Evolutionary conservation across 1,140 invertebrate genomes (phyloP).

Genomic region (Cylas formicarius): DNA sequence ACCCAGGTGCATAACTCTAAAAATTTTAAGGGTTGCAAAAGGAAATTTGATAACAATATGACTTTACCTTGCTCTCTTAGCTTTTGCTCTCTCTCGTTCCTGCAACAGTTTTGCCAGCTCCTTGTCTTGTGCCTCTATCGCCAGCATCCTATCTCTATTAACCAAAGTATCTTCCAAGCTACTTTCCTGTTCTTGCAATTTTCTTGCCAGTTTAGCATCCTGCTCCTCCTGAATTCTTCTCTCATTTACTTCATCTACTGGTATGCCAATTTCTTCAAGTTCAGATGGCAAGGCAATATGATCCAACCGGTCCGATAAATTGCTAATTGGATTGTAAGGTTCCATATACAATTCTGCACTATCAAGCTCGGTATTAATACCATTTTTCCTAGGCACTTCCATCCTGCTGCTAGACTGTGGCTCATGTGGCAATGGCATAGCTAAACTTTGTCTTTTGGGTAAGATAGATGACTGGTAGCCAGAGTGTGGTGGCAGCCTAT

Average conservation of each 20-base stretch:
- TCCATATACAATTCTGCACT: slow-evolving; percentile 32
- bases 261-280: slow-evolving; percentile 46
- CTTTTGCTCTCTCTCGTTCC: slow-evolving; percentile 70
- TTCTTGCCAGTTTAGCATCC: slow-evolving; percentile 51
- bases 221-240: slow-evolving; percentile 54
- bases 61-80: slow-evolving; percentile 52
- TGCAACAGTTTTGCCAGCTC: slow-evolving; percentile 84
- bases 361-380: slow-evolving; percentile 7
- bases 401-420: too few relatives aligned
- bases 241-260: slow-evolving; percentile 47
- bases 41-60: too few relatives aligned
- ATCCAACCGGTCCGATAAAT: slow-evolving; percentile 28
- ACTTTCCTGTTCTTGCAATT: slow-evolving; percentile 53
- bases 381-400: too few relatives aligned
- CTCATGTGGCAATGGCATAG: slow-evolving; percentile 34
- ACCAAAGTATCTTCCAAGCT: slow-evolving; percentile 52
- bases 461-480: too few relatives aligned
- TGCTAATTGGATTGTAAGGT: slow-evolving; percentile 23
- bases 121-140: slow-evolving; percentile 86
- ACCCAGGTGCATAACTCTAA: too few relatives aligned
- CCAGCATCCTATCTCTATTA: slow-evolving; percentile 64
- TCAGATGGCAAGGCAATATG: slow-evolving; percentile 29
- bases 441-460: slow-evolving; percentile 32
- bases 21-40: too few relatives aligned
- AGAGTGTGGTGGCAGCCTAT: slow-evolving; percentile 18